Base-by-base conservation (phyloP, 2,797 vertebrate species). In the Gymnoscopelus microlampas region DNA sequence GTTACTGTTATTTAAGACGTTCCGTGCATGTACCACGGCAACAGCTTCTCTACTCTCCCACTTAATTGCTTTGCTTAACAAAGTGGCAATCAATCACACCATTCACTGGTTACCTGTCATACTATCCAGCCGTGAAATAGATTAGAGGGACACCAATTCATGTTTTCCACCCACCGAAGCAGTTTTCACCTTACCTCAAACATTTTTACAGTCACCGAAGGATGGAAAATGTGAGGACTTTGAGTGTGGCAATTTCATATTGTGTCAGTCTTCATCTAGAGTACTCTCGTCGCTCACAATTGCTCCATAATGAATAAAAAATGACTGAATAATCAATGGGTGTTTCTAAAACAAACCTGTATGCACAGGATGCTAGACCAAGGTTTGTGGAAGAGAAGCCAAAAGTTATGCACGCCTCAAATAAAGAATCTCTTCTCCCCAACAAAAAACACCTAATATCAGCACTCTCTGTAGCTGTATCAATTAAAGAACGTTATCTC, bases 61-160 rank as follows among this genome's bases (percentile, higher is more conserved):
- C 87, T 81, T 93, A 93, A 94, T 93, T 92, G 85, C 87, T 90
- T 92, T 92, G 83, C 87, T 91, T 90, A 90, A 91, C 81, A 91
- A 91, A 92, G 88, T 91, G 83, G 88, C 91, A 85, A 93, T 94
- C 91, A 90, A 93, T 94, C 92, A 93, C 82, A 85, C 74, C 84
- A 83, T 76, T 88, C 79, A 81, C 76, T 81, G 78, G 84, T 84
- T 87, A 88, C 81, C 87, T 89, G 91, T 90, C 88, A 92, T 55
- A 74, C 79, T 83, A 84, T 77, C 80, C 82, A 93, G 79, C 85
- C 83, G 60, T 91, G 89, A 91, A 93, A 92, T 88, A 74, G 86
- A 86, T 74, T 68, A 86, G 63, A 73, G 77, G 81, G 85, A 90
- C 84, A 86, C 71, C 48, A 39, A 83, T 84, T 79, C 76, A 84